Percentiles rank a stretch among this genome's conserved stretches.
Conservation (phyloP, 2,113 vertebrate species). For the Channa argus region DNA sequence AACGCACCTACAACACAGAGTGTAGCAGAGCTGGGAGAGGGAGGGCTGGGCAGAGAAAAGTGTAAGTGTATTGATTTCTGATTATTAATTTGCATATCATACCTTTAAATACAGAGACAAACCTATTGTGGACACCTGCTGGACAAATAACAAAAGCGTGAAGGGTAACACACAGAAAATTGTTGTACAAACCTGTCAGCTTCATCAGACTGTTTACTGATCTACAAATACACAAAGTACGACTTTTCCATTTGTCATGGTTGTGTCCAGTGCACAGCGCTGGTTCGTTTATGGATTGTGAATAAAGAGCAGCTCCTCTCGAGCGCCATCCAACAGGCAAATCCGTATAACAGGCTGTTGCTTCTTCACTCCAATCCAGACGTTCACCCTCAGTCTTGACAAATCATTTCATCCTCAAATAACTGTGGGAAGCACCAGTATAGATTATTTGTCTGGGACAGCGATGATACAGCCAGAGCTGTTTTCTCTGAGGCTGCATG, state of each 20-base stretch:
- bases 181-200: no score
- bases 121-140: no score
- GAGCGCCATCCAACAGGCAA: background rate
- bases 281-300: background rate
- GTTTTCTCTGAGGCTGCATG: background rate
- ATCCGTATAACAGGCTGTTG: background rate
- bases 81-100: no score
- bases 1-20: no score
- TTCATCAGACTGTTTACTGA: no score
- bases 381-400: slow-evolving; percentile 1
- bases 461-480: slow-evolving; percentile 1
- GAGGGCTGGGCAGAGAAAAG: no score
- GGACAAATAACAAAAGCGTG: no score
- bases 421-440: background rate
- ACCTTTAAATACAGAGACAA: no score
- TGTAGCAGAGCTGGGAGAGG: no score
- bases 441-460: slow-evolving; percentile 18
- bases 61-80: no score
- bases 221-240: background rate
- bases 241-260: background rate
- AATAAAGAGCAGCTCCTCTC: background rate
- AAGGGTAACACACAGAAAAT: no score
- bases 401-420: slow-evolving; percentile 22
- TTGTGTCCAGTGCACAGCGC: background rate
- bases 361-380: slow-evolving; percentile 11